These are phyloP conservation scores for Neotoxoptera formosana DNA, from an alignment of 1,140 invertebrate species.

Conservation along the genomic window DNA sequence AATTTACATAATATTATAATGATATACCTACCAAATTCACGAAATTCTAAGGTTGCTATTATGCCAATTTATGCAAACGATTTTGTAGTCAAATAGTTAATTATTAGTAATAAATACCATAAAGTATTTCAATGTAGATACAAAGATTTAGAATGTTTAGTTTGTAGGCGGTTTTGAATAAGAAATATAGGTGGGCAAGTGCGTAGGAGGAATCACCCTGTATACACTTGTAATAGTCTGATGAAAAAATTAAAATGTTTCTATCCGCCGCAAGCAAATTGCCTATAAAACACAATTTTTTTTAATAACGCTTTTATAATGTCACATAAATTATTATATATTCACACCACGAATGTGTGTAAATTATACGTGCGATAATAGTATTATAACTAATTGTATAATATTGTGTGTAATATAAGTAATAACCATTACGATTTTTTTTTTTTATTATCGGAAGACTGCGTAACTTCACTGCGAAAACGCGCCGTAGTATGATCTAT, in stretches of 20 bases:
- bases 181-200: background rate
- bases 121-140: too few relatives aligned
- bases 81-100: background rate
- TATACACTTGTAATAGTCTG: background rate
- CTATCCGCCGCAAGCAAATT: background rate
- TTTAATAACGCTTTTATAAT: background rate
- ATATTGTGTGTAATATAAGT: background rate
- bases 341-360: background rate
- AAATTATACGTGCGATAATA: background rate
- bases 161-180: background rate
- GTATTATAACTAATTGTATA: conserved; percentile 3
- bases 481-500: too few relatives aligned
- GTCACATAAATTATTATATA: background rate
- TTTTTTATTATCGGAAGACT: background rate
- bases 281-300: conserved; percentile 5
- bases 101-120: too few relatives aligned
- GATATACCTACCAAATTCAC: background rate
- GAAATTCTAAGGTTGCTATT: background rate
- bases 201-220: background rate
- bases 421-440: background rate
- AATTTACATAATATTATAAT: too few relatives aligned
- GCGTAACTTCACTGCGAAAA: background rate
- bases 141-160: background rate
- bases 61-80: background rate
- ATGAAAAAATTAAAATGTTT: conserved; percentile 14